Evolutionary conservation across 2,888 invertebrate genomes (phyloP).

Genomic region (Nephrotoma guestfalica): DNA sequence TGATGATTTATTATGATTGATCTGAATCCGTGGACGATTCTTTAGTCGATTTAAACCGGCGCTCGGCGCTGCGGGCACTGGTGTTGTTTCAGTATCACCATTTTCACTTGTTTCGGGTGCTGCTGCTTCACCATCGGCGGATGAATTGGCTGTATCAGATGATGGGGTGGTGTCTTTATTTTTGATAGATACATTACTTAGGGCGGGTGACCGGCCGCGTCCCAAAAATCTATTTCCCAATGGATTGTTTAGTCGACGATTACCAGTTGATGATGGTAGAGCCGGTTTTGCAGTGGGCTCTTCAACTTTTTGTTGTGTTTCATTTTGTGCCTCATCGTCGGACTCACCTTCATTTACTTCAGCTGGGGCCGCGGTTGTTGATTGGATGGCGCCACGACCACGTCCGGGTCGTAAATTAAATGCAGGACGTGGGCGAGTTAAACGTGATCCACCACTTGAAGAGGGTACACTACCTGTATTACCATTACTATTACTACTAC

Average conservation of each 20-base stretch:
- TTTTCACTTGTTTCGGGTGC: conserved; percentile 16
- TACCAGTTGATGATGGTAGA: conserved; percentile 11
- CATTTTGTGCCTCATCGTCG: conserved; percentile 13
- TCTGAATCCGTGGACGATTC: conserved; percentile 28
- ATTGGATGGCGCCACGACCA: conserved; percentile 20
- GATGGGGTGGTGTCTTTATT: neutral
- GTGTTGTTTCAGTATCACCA: conserved; percentile 25
- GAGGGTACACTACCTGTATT: neutral
- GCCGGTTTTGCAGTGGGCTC: conserved; percentile 15
- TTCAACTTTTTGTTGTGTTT: conserved; percentile 18
- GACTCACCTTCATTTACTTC: conserved; percentile 6
- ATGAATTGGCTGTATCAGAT: neutral
- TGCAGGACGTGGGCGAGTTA: conserved; percentile 19
- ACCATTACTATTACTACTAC: neutral
- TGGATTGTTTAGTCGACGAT: neutral
- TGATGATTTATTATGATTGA: conserved; percentile 20
- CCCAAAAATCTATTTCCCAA: conserved; percentile 24
- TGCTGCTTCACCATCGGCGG: neutral
- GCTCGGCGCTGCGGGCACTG: conserved; percentile 14
- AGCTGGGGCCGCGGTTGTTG: conserved; percentile 20
- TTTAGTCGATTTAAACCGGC: conserved; percentile 28
- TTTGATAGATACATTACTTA: neutral
- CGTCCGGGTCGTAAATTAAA: conserved; percentile 24
- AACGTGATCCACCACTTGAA: neutral
- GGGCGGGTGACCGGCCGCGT: conserved; percentile 18